These are phyloP conservation scores for Monomorium pharaonis DNA, from an alignment of 1,140 invertebrate genomes.

Conservation along the genomic window DNA sequence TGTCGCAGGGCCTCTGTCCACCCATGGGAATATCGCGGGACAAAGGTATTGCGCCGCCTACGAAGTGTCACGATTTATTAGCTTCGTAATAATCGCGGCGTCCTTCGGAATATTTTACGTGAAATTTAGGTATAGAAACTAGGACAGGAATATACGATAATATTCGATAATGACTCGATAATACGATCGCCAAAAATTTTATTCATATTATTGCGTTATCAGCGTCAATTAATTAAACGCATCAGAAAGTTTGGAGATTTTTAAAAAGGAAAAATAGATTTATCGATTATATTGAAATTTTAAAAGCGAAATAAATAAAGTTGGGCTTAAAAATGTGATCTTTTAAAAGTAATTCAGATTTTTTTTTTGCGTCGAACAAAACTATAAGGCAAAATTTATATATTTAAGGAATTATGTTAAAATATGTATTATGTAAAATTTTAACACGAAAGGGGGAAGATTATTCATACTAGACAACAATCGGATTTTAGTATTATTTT, in stretches of 20 bases:
- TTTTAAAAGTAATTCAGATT: neutral
- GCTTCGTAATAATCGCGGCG: neutral
- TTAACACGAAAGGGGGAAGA: neutral
- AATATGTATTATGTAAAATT: neutral
- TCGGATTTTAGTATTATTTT: neutral
- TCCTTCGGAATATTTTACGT: neutral
- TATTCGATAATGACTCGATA: neutral
- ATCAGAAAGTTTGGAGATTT: neutral
- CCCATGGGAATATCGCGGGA: constrained; percentile 95
- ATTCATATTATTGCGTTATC: neutral
- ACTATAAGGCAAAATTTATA: neutral
- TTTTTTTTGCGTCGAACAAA: neutral
- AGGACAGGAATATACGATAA: too few species aligned
- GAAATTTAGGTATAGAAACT: neutral
- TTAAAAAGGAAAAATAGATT: neutral
- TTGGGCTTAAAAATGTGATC: neutral
- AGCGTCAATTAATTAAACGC: neutral
- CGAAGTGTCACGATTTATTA: constrained; percentile 71
- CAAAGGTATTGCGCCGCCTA: constrained; percentile 92
- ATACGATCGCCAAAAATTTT: neutral
- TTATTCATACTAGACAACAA: neutral
- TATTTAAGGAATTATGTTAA: too few species aligned
- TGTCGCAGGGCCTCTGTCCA: constrained; percentile 94
- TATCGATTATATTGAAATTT: neutral
- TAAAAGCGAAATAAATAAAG: neutral